Evolutionary conservation across 2,113 vertebrate species (phyloP).

Genomic region (Oreochromis niloticus): DNA sequence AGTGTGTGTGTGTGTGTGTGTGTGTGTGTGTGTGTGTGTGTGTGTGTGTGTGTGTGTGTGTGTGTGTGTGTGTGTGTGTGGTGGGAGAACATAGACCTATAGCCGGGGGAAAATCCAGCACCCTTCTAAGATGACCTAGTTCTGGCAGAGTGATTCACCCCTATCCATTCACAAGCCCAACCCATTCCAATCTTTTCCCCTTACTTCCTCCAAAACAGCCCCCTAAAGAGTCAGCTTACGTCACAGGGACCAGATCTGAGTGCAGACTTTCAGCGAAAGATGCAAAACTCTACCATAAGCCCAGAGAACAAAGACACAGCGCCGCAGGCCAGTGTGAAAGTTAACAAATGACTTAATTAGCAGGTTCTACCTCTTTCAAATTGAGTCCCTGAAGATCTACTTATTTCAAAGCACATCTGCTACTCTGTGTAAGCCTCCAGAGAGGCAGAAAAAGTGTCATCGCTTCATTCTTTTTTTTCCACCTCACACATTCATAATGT

Average conservation of each 20-base stretch:
- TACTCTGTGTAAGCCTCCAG: not conserved
- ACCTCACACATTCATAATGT: not conserved
- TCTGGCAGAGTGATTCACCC: constrained; percentile 64
- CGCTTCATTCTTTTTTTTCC: not conserved
- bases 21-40: not conserved
- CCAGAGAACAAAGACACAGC: not conserved
- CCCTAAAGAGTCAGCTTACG: constrained; percentile 3
- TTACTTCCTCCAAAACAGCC: constrained; percentile 24
- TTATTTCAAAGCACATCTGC: constrained; percentile 4
- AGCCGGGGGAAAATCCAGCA: constrained; percentile 60
- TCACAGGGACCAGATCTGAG: constrained; percentile 13
- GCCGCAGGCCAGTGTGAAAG: not conserved
- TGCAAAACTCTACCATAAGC: not conserved
- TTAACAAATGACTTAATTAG: constrained; percentile 46
- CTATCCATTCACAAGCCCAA: constrained; percentile 48
- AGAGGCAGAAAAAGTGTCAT: not conserved
- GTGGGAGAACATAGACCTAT: constrained; percentile 24
- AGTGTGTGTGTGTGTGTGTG: not conserved
- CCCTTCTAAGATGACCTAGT: constrained; percentile 66
- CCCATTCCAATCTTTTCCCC: not conserved
- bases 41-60: not conserved
- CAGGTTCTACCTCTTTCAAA: constrained; percentile 20
- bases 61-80: not conserved
- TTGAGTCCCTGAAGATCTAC: constrained; percentile 28
- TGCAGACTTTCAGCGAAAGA: constrained; percentile 1